Base-by-base conservation (phyloP, 1,140 invertebrate genomes). In the Cepaea nemoralis region DNA sequence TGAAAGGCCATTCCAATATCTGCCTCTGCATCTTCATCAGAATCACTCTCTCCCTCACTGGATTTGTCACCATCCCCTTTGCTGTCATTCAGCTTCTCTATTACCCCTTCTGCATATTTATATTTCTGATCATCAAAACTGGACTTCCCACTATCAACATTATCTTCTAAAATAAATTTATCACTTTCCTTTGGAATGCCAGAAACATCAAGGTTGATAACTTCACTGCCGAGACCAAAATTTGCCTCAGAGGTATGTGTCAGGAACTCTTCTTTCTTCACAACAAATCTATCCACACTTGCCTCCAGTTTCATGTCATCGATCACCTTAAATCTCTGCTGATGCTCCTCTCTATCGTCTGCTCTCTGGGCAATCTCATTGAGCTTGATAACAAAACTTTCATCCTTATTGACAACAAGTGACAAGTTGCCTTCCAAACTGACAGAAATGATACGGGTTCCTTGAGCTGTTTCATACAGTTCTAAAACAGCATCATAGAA, bases 401-500 rank as follows among this genome's bases (percentile, higher is more conserved):
- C 82, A 35, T 48, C 35, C 75, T 82, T 83, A 77, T 85, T 85
- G 63, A 85, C 81, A 37, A 81, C 81, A 8, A 85, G 81, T 5
- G 82, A 78, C 31, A 85, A 48, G 14, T 77, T 80, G 6, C 84
- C 84, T 73, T 85, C 84, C 73, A 85, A 69, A 14, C 80, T 79
- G 50, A 85, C 82, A 45, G 77, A 80, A 22, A 80, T 82, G 27
- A 85, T 82, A 70, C 80, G 77, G 22, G 81, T 74, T 22, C 70
- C 40, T 35, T 82, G 73, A 33, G 66, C 50, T 48, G 77, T 77
- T 63, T 85, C 84, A 79, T 85, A 85, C n/a, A 85, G 74, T 66
- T 83, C 82, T 19, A 85, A 40, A 2, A 85, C 84, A 19, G 82
- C 84, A 50, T 85, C 84, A 35, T 83, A 83, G 55, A 85, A 85